A percentile compares a stretch with the other conserved stretches of the same genome.
phyloP scores from a whole-genome alignment of 2,113 vertebrate species.

The Promerops cafer region DNA sequence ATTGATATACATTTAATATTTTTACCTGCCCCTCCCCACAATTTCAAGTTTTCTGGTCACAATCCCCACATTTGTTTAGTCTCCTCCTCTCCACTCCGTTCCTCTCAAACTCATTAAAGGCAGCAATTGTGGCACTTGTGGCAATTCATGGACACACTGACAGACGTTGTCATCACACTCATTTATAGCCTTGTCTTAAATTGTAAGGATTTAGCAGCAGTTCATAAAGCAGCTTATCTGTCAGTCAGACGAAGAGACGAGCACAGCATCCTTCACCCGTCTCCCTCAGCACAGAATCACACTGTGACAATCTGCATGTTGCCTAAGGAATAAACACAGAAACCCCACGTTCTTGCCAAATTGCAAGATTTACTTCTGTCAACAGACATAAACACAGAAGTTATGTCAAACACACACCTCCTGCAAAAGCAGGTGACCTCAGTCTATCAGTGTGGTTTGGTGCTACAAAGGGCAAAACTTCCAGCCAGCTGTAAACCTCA shows the following conservation, averaged over 20 bases:
- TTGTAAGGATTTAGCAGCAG: background rate
- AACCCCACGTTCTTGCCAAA: background rate
- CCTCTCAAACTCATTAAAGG: background rate
- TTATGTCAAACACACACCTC: background rate
- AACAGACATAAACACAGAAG: background rate
- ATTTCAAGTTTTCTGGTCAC: background rate
- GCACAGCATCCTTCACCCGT: background rate
- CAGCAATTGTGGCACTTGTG: background rate
- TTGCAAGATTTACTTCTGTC: background rate
- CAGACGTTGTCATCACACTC: background rate
- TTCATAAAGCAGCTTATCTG: constrained; percentile 16
- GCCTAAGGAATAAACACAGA: background rate
- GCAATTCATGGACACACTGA: background rate
- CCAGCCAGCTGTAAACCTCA: background rate
- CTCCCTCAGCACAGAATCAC: background rate
- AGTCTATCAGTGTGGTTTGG: background rate
- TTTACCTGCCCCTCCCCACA: background rate
- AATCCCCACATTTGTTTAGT: background rate
- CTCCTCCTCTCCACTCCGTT: background rate
- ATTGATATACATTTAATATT: background rate
- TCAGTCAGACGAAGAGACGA: background rate
- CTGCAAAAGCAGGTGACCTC: background rate
- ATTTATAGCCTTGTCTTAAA: background rate
- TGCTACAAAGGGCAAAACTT: background rate
- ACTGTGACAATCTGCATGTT: background rate